Base-by-base conservation (phyloP, 2,888 invertebrate species). In the Lagria hirta region DNA sequence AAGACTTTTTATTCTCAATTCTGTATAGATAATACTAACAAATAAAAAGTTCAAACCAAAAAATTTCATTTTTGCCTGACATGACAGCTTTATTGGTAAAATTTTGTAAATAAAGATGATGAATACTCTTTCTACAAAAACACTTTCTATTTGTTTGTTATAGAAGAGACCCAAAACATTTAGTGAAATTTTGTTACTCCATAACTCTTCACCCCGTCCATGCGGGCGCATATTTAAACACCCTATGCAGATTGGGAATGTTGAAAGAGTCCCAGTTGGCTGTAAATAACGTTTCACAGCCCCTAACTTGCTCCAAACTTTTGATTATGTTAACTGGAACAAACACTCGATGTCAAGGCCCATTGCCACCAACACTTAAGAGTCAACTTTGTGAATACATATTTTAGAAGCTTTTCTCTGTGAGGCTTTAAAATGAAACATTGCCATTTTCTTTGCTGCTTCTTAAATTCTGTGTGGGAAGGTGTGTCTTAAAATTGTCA, bases 251-350 rank as follows among this genome's bases (percentile, higher is more conserved):
- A 60, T 57, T 58, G 49, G 51, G 57, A 42, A 48, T 49, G 48
- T 52, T 43, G 43, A 54, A 55, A 43, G 48, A 42, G 50, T 47
- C 57, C 56, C 55, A 16, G 26, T 41, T 43, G 58, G 46, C 48
- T 30, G 54, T 56, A 58, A 60, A 60, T 58, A 56, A 57, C 45
- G 49, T 52, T 47, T 40, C 48, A 28, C 49, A 33, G 22, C 50
- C 50, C 34, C 32, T 35, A 48, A 57, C 48, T 55, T 49, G 49
- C 51, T 55, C 40, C 51, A 55, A 64, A 64, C 58, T 63, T 64
- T 60, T 62, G 60, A 62, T 62, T 60, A 60, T 57, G 57, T 62
- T 61, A 62, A 62, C 62, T 58, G 61, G 53, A 57, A 60, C 60
- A 60, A 61, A 63, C 60, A 57, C 54, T 61, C 46, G 50, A 53